phyloP scores from a whole-genome alignment of 1,140 invertebrate genomes.

The Monochamus saltuarius region DNA sequence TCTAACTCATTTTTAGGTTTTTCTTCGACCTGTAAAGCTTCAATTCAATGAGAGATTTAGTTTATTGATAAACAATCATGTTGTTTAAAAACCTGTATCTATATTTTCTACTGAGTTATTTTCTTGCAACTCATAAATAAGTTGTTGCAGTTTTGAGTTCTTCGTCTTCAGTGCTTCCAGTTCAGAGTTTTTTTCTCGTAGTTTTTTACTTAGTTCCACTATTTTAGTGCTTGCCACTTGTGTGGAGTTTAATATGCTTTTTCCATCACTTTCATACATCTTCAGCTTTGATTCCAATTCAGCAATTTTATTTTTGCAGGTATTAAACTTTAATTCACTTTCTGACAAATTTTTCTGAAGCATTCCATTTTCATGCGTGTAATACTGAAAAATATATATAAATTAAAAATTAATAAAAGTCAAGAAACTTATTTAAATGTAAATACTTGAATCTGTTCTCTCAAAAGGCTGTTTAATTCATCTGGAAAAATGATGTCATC shows the following conservation, averaged over 20 bases:
- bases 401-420: slow-evolving; percentile 9
- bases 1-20: slow-evolving; percentile 32
- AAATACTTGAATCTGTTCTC: slow-evolving; percentile 47
- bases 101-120: background rate
- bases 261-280: slow-evolving; percentile 30
- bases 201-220: slow-evolving; percentile 54
- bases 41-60: background rate
- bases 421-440: slow-evolving; percentile 6
- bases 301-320: slow-evolving; percentile 26
- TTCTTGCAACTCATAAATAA: slow-evolving; percentile 40
- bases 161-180: slow-evolving; percentile 50
- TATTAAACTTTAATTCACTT: slow-evolving; percentile 24
- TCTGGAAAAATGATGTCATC: slow-evolving; percentile 20
- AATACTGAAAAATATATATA: slow-evolving; percentile 42
- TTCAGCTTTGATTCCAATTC: slow-evolving; percentile 27
- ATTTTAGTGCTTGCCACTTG: slow-evolving; percentile 50
- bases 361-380: slow-evolving; percentile 49
- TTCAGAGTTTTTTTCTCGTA: slow-evolving; percentile 53
- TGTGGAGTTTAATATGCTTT: slow-evolving; percentile 20
- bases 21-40: background rate
- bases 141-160: slow-evolving; percentile 46
- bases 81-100: background rate
- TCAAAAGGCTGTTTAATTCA: slow-evolving; percentile 47
- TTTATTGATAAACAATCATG: slow-evolving; percentile 1
- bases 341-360: slow-evolving; percentile 39